Base-by-base conservation (phyloP, 2,113 vertebrate genomes). In the Craseonycteris thonglongyai region DNA sequence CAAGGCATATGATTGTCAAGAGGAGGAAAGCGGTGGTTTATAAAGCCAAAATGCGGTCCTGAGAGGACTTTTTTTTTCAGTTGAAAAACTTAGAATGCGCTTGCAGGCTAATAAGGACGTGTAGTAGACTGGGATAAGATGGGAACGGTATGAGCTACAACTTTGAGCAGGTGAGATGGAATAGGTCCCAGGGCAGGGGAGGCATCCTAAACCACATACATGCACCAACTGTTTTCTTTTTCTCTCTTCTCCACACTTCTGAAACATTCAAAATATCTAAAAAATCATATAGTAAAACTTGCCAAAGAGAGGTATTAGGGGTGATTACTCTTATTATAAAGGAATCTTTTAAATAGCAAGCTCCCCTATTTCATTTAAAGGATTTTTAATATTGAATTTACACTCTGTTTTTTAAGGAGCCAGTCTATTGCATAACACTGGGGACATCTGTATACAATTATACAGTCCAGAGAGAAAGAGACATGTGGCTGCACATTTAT, bases 401-500 rank as follows among this genome's bases (percentile, higher is more conserved):
- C 40, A 69, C 90, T 90, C 54, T 7, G 45, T 61, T 82, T 93
- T 89, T 90, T 84, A 93, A 96, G 76, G 45, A 93, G 49, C 8
- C 66, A 63, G 66, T 82, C 71, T 63, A 61, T 90, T 95, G 85
- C 49, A 21, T 71, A 96, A 90, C 21, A 47, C 15, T 40, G 76
- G 45, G 42, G 93, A 90, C 96, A 97, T 95, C 86, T 97, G 96
- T 84, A 49, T 61, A 93, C 74, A 93, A 96, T 96, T 97, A 97
- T 49, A 86, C 10, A 90, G 54, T 21, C 61, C 18, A 74, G 51
- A 88, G 56, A 59, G 74, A 95, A 38, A 93, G 66, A 96, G 90
- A 82, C 87, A 87, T 93, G 83, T 96, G 95, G 95, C 91, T 65
- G 75, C 45, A 59, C 19, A n/a, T 76, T 76, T 90, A 83, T 69